Base-by-base conservation (phyloP, 2,888 invertebrate species). In the Acleris emargana region DNA sequence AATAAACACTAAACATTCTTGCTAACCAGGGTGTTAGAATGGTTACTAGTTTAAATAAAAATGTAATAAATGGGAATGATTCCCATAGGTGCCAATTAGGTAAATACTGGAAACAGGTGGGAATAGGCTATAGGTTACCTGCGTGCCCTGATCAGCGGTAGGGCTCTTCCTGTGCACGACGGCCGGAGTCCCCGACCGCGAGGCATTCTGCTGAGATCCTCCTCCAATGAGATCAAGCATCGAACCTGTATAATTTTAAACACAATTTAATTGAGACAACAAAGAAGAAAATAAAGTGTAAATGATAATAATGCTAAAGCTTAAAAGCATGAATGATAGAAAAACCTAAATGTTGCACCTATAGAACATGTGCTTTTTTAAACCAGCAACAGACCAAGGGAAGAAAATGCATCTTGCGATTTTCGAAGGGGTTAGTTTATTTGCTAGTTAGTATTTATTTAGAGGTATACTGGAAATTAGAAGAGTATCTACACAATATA, bases 101-200 rank as follows among this genome's bases (percentile, higher is more conserved):
- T 45, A 17, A 45, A 28, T 57, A n/a, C 3, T 13, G 11, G 20
- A 43, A 50, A 54, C 22, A 47, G 11, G 9, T 32, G 4, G 13
- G 38, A 38, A 25, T 25, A 64, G 38, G 54, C 5, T n/a, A 50
- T 11, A 66, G 45, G 42, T 93, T 81, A 91, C 96, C 91, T 97
- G 97, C 53, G 96, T 95, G 70, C 96, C 95, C 88, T 97, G 96
- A 84, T 98, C 98, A 73, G 95, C 94, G 2, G 97, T 97, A 59
- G 97, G 97, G 74, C 97, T 97, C 87, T 97, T 97, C 78, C 97
- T 94, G 71, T 95, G 95, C 45, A 94, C 92, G 68, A 96, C 95
- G 6, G 96, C 96, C 11, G 97, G 97, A 1, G 97, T 97, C 64
- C 95, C 96, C 60, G 97, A 96, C 62, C 97, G 94, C n/a, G 96